phyloP scores from a whole-genome alignment of 2,113 vertebrate genomes.

The Misgurnus anguillicaudatus region DNA sequence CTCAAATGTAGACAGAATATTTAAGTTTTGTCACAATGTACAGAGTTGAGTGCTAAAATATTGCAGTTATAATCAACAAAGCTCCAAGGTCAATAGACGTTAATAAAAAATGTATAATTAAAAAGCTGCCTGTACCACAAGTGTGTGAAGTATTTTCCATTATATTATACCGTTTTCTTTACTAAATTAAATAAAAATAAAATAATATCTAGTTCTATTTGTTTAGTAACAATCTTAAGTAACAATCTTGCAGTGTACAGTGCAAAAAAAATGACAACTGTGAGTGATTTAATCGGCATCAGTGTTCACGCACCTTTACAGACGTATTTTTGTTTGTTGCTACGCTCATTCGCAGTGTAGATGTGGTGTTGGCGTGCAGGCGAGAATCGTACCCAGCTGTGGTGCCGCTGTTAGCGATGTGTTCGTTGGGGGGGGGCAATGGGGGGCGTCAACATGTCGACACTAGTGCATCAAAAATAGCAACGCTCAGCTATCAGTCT shows the following conservation, averaged over 20 bases:
- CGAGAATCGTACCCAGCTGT: constrained; percentile 33
- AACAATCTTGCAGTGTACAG: not conserved
- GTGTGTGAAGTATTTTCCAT: no score
- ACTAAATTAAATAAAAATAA: no score
- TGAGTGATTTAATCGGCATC: constrained; percentile 1
- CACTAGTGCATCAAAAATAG: constrained; percentile 52
- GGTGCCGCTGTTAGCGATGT: constrained; percentile 40
- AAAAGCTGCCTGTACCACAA: no score
- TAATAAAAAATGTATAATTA: no score
- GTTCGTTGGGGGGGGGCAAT: not conserved
- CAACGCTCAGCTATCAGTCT: constrained; percentile 48
- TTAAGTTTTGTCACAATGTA: no score
- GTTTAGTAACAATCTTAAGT: not conserved
- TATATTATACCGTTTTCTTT: no score
- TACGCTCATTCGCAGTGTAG: not conserved
- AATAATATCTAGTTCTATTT: no score
- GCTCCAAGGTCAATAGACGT: no score
- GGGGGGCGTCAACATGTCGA: constrained; percentile 26
- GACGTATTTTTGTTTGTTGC: not conserved
- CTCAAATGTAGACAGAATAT: no score
- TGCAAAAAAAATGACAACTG: not conserved
- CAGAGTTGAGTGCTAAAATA: no score
- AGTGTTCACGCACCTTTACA: constrained; percentile 4
- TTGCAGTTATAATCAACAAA: no score
- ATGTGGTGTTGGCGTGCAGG: not conserved